Percentiles rank a stretch among this genome's conserved stretches.
These are phyloP conservation scores for Antennarius maculatus DNA, from an alignment of 2,797 vertebrate species.

Conservation along the genomic window DNA sequence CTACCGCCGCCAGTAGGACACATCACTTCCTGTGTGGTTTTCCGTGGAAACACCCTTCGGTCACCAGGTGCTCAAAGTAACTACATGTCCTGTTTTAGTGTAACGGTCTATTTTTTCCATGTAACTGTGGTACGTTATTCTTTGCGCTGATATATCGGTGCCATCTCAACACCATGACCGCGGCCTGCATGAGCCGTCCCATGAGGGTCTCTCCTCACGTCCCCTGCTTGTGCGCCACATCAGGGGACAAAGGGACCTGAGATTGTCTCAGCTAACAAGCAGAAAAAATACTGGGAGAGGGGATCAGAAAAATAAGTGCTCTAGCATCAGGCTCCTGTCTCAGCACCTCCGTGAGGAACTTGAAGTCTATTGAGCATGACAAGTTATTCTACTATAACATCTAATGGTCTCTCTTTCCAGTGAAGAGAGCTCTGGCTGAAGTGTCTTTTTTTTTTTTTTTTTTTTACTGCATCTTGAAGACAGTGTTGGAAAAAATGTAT, in stretches of 20 bases:
- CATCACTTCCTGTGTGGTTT: constrained; percentile 58
- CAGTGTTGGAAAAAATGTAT: constrained; percentile 72
- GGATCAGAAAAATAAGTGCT: constrained; percentile 77
- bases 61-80: constrained; percentile 50
- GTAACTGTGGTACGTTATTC: constrained; percentile 37
- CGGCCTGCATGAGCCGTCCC: constrained; percentile 56
- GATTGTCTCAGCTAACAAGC: constrained; percentile 69
- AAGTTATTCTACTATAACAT: constrained; percentile 84
- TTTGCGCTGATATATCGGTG: constrained; percentile 25
- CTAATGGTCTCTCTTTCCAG: constrained; percentile 78
- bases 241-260: constrained; percentile 56
- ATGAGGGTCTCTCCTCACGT: constrained; percentile 19
- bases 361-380: constrained; percentile 84
- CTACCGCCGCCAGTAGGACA: constrained; percentile 29
- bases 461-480: constrained; percentile 79
- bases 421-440: constrained; percentile 73
- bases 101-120: constrained; percentile 43
- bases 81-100: constrained; percentile 63
- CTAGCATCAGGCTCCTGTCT: constrained; percentile 72
- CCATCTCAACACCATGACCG: constrained; percentile 46
- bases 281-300: constrained; percentile 69
- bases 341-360: constrained; percentile 75
- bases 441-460: constrained; percentile 50
- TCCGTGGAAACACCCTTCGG: constrained; percentile 49
- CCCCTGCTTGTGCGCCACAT: neutral